Conservation (phyloP, 2,888 invertebrate genomes). For the Urechis unicinctus region DNA sequence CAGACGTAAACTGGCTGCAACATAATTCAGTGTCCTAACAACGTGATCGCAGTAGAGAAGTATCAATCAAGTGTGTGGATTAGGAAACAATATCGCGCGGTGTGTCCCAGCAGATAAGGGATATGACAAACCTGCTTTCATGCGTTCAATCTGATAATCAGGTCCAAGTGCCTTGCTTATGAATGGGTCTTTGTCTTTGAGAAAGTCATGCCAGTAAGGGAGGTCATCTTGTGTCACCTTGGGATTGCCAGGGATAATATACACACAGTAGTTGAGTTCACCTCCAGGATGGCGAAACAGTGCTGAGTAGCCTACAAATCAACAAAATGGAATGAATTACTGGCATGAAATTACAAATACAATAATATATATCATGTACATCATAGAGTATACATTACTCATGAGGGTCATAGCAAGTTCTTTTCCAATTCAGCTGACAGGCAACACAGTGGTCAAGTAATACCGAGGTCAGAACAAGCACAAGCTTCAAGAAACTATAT, state of each 20-base stretch:
- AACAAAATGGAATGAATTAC: neutral
- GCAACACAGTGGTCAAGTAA: no score
- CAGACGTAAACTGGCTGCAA: conserved; percentile 31
- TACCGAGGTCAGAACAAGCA: no score
- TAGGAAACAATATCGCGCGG: no score
- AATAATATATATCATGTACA: neutral
- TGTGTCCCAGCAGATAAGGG: no score
- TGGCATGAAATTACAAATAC: neutral
- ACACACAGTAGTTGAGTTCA: conserved; percentile 33
- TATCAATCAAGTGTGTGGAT: no score
- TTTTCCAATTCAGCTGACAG: no score
- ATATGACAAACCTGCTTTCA: conserved; percentile 32
- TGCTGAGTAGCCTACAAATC: conserved; percentile 30
- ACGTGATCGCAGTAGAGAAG: no score
- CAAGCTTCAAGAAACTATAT: no score
- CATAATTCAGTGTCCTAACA: no score
- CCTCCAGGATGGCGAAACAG: conserved; percentile 33
- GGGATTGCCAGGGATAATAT: conserved; percentile 38
- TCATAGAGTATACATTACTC: neutral
- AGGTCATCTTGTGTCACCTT: conserved; percentile 29
- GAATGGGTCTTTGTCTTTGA: conserved; percentile 28
- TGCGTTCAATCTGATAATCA: conserved; percentile 31
- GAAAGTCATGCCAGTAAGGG: conserved; percentile 32
- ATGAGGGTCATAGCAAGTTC: no score
- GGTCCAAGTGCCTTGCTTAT: conserved; percentile 30